These are phyloP conservation scores for Dicrostonyx torquatus DNA, from an alignment of 2,797 vertebrate genomes.

Conservation along the genomic window DNA sequence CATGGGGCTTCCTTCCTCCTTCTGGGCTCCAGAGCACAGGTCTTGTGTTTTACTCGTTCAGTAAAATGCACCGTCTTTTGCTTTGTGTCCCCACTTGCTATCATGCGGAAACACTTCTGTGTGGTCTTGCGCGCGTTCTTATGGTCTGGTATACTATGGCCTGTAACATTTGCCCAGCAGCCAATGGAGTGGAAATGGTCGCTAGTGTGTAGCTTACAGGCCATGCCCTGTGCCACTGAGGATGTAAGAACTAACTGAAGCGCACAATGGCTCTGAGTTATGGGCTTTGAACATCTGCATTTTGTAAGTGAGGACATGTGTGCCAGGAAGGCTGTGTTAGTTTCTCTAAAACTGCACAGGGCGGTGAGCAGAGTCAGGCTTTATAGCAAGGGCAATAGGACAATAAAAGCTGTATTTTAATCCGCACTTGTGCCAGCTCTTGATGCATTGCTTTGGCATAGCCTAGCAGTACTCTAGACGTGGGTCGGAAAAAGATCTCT, in stretches of 20 bases:
- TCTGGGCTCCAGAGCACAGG: background rate
- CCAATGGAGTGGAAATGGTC: background rate
- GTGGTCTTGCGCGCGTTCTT: background rate
- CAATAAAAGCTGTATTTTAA: background rate
- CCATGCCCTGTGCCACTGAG: background rate
- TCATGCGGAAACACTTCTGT: background rate
- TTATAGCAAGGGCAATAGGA: background rate
- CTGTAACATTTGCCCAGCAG: background rate
- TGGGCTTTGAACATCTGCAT: constrained; percentile 4
- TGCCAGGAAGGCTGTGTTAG: background rate
- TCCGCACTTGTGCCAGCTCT: background rate
- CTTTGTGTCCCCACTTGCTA: background rate
- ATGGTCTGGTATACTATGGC: background rate
- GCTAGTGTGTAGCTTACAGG: background rate
- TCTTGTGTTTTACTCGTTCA: constrained; percentile 16
- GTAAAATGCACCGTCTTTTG: background rate
- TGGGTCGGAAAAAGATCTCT: background rate
- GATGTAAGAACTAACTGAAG: constrained; percentile 6
- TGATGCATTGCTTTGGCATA: background rate
- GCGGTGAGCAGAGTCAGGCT: background rate
- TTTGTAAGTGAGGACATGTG: constrained; percentile 8
- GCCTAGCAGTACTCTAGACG: background rate
- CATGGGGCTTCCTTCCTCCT: background rate
- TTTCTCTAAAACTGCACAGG: constrained; percentile 11
- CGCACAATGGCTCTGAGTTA: background rate